These are phyloP conservation scores for Enteromius afrohamiltoni DNA, from an alignment of 2,797 vertebrate genomes.

Conservation along the genomic window DNA sequence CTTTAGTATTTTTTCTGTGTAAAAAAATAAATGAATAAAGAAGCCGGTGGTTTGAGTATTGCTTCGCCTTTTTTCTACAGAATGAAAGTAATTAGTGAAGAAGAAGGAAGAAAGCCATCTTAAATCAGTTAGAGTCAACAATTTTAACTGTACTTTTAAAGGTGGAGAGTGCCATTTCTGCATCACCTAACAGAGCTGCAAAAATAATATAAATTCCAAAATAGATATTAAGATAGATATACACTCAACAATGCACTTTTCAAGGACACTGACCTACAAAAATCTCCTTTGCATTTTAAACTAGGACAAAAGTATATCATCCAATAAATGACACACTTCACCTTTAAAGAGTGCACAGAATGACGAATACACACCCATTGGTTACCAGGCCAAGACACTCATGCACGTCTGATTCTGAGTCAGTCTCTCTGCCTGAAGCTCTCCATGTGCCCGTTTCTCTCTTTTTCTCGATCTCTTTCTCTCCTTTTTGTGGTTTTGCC, in stretches of 20 bases:
- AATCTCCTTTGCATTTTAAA: background rate
- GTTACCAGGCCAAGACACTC: conserved; percentile 15
- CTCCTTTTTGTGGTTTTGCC: conserved; percentile 31
- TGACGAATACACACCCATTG: background rate
- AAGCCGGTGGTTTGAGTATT: background rate
- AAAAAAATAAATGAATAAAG: background rate
- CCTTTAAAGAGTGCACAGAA: conserved; percentile 7
- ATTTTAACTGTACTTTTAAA: background rate
- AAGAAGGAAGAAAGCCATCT: background rate
- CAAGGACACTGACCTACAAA: background rate
- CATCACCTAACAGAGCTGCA: background rate
- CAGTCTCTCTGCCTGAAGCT: conserved; percentile 28
- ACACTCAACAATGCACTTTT: background rate
- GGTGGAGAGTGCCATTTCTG: background rate
- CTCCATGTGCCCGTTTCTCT: background rate
- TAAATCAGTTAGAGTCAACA: background rate
- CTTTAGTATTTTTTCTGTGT: background rate
- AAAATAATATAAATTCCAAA: background rate
- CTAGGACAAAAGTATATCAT: background rate
- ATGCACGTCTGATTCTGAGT: conserved; percentile 35
- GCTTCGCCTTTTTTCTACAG: background rate
- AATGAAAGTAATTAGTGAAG: background rate
- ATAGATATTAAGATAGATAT: too few species aligned
- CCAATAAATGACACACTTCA: conserved; percentile 6
- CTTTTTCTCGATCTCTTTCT: conserved; percentile 11